Base-by-base conservation (phyloP, 2,888 invertebrate genomes). In the Calliopum simillimum region DNA sequence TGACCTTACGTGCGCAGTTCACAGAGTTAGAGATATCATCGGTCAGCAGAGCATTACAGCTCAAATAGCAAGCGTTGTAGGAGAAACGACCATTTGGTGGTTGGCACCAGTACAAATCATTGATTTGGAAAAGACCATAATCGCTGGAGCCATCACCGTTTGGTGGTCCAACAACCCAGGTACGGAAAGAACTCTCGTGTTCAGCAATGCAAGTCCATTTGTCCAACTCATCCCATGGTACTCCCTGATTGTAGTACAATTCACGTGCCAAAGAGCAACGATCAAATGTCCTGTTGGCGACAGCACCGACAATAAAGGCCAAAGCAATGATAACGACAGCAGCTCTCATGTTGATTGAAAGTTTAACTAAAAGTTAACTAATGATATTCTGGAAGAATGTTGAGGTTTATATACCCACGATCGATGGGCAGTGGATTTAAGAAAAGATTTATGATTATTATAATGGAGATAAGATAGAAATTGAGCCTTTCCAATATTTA, bases 101-200 rank as follows among this genome's bases (percentile, higher is more conserved):
- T 58, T 78, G 68, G 71, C 85, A 85, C 85, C 85, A 85, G 55
- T 71, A 72, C 6, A 59, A 25, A 49, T 66, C 16, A 41, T 72
- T 72, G 44, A 73, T 68, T 51, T 85, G 84, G 75, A 84, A 84
- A 68, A 84, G 76, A n/a, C 84, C 84, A 71, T 79, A 86, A 76
- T 87, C 86, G 53, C 77, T 78, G 68, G 84, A 82, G 1, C 89
- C 88, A 23, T 23, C 21, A 72, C 88, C 86, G 2, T 89, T 88
- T 0, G 82, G 73, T 3, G 81, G 84, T 0, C 88, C 87, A 3
- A 85, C 80, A 2, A 83, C 85, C 19, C 83, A 75, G 0, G 89
- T 88, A 55, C 86, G 84, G 53, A 86, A 83, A 1, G 68, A 41
- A 53, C 80, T 82, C 73, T 82, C 82, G 44, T 77, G 76, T 58